phyloP scores from a whole-genome alignment of 2,797 vertebrate genomes.

The Prunella strophiata region DNA sequence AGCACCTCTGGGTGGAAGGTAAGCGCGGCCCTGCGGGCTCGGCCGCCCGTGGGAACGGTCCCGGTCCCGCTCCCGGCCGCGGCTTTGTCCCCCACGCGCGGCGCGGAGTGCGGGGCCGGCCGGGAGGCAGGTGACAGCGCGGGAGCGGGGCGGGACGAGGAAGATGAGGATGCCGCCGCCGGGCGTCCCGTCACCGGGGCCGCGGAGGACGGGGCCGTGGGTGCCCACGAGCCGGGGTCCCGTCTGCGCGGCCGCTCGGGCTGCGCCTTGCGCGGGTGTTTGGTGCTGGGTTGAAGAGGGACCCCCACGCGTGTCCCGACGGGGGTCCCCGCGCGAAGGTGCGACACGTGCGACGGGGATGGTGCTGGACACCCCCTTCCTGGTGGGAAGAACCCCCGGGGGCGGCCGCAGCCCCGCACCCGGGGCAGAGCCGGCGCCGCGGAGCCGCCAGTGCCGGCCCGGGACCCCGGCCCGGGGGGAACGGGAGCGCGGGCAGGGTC shows the following conservation, averaged over 20 bases:
- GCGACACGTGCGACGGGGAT: not conserved
- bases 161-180: not conserved
- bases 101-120: not conserved
- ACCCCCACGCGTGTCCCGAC: not conserved
- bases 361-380: not conserved
- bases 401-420: not conserved
- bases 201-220: not conserved
- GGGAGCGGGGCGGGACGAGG: not conserved
- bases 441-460: not conserved
- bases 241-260: not conserved
- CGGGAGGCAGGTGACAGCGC: conserved; percentile 33
- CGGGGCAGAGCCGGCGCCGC: not conserved
- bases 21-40: conserved; percentile 67
- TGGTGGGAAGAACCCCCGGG: not conserved
- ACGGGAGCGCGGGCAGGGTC: not conserved
- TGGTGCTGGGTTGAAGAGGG: not conserved
- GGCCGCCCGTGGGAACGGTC: not conserved
- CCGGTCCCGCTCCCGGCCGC: not conserved
- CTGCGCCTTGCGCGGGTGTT: not conserved
- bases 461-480: not conserved
- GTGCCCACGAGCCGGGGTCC: not conserved
- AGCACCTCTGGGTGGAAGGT: conserved; percentile 99
- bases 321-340: not conserved
- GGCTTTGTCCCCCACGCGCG: not conserved
- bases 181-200: not conserved